A percentile compares a stretch with the other conserved stretches of the same genome.
These are phyloP conservation scores for Himalopsyche japonica DNA, from an alignment of 2,888 invertebrate species.

Conservation along the genomic window DNA sequence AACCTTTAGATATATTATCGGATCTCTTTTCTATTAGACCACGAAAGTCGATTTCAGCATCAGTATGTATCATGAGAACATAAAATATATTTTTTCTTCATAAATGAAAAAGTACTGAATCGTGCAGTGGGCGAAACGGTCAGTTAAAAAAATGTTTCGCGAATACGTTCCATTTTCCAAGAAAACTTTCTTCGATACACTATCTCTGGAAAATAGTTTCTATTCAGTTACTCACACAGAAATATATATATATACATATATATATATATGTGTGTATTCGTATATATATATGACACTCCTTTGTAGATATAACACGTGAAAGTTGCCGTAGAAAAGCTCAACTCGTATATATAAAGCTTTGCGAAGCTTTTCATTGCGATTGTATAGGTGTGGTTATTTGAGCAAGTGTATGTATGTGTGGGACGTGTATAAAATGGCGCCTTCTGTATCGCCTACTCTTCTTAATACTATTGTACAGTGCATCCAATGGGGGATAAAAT, in stretches of 20 bases:
- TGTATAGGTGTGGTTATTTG: not conserved
- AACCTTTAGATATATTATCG: too few species aligned
- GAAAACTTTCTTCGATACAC: not conserved
- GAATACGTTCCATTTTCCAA: too few species aligned
- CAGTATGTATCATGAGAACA: too few species aligned
- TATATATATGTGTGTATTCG: not conserved
- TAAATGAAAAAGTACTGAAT: too few species aligned
- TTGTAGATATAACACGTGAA: not conserved
- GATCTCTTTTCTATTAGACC: too few species aligned
- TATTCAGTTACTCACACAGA: not conserved
- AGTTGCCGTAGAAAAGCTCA: not conserved
- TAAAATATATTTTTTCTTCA: too few species aligned
- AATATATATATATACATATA: not conserved
- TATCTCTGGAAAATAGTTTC: not conserved
- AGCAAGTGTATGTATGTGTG: slow-evolving; percentile 11
- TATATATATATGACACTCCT: not conserved
- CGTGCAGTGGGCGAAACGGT: too few species aligned
- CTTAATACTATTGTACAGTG: slow-evolving; percentile 33
- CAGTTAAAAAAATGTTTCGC: too few species aligned
- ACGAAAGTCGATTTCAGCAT: too few species aligned
- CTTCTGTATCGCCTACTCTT: slow-evolving; percentile 37
- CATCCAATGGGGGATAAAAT: not conserved
- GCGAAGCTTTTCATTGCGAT: not conserved
- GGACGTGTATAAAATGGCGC: slow-evolving; percentile 41
- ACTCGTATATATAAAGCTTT: not conserved